Conservation (phyloP, 2,113 vertebrate genomes). For the Procavia capensis region DNA sequence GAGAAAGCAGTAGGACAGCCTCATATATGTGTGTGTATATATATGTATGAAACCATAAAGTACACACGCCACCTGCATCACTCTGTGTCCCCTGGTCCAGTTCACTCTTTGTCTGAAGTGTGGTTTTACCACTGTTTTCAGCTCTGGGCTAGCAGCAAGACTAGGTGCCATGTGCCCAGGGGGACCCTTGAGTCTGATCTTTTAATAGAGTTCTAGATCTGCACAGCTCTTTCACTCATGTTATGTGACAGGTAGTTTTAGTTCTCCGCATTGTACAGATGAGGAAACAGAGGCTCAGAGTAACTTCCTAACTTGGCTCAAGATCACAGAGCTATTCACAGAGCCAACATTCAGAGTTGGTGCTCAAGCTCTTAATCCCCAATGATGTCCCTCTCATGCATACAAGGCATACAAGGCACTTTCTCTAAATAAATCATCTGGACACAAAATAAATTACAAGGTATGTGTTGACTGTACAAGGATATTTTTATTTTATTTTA, state of each 20-base stretch:
- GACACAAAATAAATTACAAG: slow-evolving; percentile 46
- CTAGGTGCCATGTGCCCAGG: no score
- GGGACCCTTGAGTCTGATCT: no score
- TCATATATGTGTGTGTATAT: no score
- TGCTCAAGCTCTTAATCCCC: background rate
- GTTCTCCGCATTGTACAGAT: background rate
- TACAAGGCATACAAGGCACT: background rate
- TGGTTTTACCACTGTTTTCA: no score
- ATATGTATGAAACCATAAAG: no score
- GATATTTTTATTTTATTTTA: slow-evolving; percentile 70
- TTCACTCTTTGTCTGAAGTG: no score
- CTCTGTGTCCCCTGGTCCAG: no score
- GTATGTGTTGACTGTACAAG: background rate
- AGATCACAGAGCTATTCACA: background rate
- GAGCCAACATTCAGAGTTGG: background rate
- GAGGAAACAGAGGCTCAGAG: slow-evolving; percentile 16
- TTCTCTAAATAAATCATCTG: slow-evolving; percentile 20
- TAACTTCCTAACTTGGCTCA: background rate
- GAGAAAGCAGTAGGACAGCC: no score
- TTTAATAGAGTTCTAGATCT: no score
- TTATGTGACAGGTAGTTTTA: background rate
- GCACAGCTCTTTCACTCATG: no score
- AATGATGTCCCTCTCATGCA: background rate
- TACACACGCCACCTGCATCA: no score
- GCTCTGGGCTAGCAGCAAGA: no score